These are phyloP conservation scores for Parnassius glacialis DNA, from an alignment of 2,888 invertebrate species.

Conservation along the genomic window DNA sequence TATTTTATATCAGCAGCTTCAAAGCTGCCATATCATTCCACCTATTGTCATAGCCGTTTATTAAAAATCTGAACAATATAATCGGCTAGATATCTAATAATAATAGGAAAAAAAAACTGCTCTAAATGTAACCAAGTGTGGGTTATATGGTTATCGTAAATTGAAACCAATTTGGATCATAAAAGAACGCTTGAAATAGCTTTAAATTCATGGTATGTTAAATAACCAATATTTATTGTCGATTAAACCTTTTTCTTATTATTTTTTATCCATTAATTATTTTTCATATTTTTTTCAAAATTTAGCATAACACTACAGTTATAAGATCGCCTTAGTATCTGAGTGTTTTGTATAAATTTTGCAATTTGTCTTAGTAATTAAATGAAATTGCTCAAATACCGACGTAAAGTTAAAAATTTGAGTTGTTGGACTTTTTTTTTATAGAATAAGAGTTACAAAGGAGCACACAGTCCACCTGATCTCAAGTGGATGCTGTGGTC, in stretches of 20 bases:
- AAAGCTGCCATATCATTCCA: slow-evolving; percentile 7
- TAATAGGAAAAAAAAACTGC: slow-evolving; percentile 20
- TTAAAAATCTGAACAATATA: slow-evolving; percentile 15
- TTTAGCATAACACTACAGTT: too few species aligned
- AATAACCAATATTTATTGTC: slow-evolving; percentile 17
- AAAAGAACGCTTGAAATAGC: slow-evolving; percentile 3
- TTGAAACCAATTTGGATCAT: slow-evolving; percentile 20
- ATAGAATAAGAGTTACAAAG: too few species aligned
- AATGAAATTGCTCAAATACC: too few species aligned
- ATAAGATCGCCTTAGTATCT: too few species aligned
- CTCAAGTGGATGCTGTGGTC: too few species aligned
- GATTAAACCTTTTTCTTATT: not conserved
- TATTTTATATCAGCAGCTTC: slow-evolving; percentile 17
- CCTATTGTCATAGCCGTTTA: slow-evolving; percentile 13
- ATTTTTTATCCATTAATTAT: too few species aligned
- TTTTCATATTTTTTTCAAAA: too few species aligned
- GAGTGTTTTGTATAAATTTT: too few species aligned
- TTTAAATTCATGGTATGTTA: not conserved
- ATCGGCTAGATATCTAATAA: slow-evolving; percentile 12
- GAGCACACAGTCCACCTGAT: too few species aligned
- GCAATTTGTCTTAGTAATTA: too few species aligned
- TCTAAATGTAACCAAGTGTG: slow-evolving; percentile 34
- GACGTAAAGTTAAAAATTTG: too few species aligned
- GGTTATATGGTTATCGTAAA: slow-evolving; percentile 26
- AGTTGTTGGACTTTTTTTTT: too few species aligned